Evolutionary conservation across 2,113 vertebrate species (phyloP).

Genomic region (Platichthys stellatus): DNA sequence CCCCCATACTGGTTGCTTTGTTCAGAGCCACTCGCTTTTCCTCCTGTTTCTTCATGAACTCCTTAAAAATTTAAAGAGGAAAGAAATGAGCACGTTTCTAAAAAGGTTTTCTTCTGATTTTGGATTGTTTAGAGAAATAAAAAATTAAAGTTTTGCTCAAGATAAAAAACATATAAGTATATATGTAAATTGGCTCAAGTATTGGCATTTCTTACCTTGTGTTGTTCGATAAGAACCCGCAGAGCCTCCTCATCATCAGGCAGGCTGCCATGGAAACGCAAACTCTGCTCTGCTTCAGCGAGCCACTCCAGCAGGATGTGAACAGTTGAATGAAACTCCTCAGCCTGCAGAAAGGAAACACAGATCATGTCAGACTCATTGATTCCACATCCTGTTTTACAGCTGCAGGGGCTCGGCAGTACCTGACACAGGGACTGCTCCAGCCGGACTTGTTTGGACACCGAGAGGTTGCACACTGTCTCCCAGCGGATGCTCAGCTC

Average conservation of each 20-base stretch:
- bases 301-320: slow-evolving; percentile 96
- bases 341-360: slow-evolving; percentile 83
- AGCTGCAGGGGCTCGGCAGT: not conserved
- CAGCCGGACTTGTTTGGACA: slow-evolving; percentile 94
- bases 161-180: not conserved
- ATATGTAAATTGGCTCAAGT: not conserved
- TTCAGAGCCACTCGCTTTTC: slow-evolving; percentile 91
- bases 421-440: slow-evolving; percentile 96
- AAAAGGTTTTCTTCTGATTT: slow-evolving; percentile 23
- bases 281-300: slow-evolving; percentile 94
- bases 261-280: slow-evolving; percentile 94
- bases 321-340: slow-evolving; percentile 96
- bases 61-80: slow-evolving; percentile 75
- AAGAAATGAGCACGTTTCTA: slow-evolving; percentile 22
- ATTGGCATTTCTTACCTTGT: slow-evolving; percentile 83
- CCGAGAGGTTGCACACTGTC: slow-evolving; percentile 92
- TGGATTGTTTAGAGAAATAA: slow-evolving; percentile 19
- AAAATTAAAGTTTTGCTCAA: no score
- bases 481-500: slow-evolving; percentile 96
- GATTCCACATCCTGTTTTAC: not conserved
- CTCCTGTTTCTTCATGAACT: slow-evolving; percentile 96
- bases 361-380: slow-evolving; percentile 9
- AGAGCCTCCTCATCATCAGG: slow-evolving; percentile 96
- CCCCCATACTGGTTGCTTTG: slow-evolving; percentile 93
- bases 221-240: slow-evolving; percentile 89